Percentiles rank a stretch among this genome's conserved stretches.
Conservation (phyloP, 2,113 vertebrate genomes). For the Emydocephalus ijimae region DNA sequence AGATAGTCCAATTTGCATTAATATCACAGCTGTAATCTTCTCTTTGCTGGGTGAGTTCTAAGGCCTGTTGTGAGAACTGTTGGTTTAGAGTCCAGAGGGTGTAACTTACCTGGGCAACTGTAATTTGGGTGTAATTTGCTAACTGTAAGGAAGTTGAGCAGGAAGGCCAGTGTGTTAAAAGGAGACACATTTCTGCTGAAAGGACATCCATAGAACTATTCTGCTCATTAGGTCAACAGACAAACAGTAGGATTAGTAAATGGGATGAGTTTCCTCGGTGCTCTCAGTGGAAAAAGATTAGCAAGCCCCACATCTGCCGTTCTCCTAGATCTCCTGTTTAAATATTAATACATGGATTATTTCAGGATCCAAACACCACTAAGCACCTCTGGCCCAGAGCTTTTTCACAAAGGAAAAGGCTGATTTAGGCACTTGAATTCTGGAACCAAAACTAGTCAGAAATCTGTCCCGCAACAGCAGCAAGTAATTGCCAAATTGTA, state of each 20-base stretch:
- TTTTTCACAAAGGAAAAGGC: background rate
- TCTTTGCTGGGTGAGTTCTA: background rate
- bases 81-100: background rate
- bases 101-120: background rate
- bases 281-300: constrained; percentile 11
- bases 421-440: background rate
- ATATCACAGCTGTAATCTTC: background rate
- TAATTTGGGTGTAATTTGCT: background rate
- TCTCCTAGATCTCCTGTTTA: background rate
- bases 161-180: background rate
- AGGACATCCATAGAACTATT: background rate
- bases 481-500: background rate
- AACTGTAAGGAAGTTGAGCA: background rate
- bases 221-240: background rate
- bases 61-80: background rate
- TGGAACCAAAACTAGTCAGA: background rate
- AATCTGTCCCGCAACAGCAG: background rate
- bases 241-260: constrained; percentile 4
- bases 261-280: background rate
- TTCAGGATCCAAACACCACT: background rate
- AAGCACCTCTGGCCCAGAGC: background rate
- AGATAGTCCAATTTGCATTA: background rate
- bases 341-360: background rate
- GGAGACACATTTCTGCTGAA: background rate
- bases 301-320: background rate